Evolutionary conservation across 2,888 invertebrate genomes (phyloP), one percentile per base, ranked within the genome.

Genomic region (Lottia gigantea): DNA sequence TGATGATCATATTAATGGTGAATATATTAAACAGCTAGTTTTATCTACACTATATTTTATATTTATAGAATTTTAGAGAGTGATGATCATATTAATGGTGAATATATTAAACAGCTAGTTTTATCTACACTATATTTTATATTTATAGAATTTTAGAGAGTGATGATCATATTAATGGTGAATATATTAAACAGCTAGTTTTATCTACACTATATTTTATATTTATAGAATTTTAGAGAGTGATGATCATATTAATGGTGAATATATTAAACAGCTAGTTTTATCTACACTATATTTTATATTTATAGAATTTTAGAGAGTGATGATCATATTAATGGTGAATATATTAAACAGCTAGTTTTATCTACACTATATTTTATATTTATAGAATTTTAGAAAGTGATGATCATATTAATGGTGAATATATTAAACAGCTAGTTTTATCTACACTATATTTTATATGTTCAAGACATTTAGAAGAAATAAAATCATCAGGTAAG

Each of bases 41-140:
- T 31, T 31, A 31, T 31, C 31, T n/a, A 31, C 31, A 31, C 31
- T 31, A 31, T 31, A 31, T 31, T 31, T 67, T 40, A 31, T 75
- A n/a, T n/a, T n/a, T 80, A 6, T 76, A 90, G 89, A 72, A 95
- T 95, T 78, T 89, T 96, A 55, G 91, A 93, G 74, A 92, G 94
- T 80, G 95, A 95, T 82, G 72, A 80, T 63, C 79, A 82, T 55
- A 76, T 73, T 8, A 76, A 79, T 16, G 82, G 81, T 19, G 97
- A 97, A 86, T 97, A 97, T 85, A 92, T 94, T 0, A 96, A 96
- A 86, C 97, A 97, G 85, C 89, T 97, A 19, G 90, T 95, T 26
- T 89, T 98, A 0, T 93, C 95, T 0, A 92, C 92, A 0, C 90
- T 97, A 46, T 91, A 94, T 85, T 86, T 85, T 68, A 73, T 67